phyloP scores from a whole-genome alignment of 1,140 invertebrate genomes.

The Aphis gossypii region DNA sequence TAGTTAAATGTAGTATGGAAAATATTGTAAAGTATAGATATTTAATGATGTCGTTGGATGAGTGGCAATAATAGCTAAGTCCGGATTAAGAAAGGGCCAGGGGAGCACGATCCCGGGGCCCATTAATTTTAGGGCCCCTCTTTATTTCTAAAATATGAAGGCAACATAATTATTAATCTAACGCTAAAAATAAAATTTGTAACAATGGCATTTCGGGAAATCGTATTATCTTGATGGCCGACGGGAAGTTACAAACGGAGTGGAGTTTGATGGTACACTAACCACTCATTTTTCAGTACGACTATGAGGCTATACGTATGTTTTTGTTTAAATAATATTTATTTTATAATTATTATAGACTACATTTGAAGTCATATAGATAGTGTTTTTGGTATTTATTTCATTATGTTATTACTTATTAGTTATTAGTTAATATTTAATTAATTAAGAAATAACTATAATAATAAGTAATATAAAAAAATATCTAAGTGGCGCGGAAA shows the following conservation, averaged over 20 bases:
- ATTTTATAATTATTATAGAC: conserved; percentile 6
- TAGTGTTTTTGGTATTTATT: neutral
- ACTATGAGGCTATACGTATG: neutral
- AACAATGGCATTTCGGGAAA: neutral
- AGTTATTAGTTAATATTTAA: neutral
- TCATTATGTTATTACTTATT: neutral
- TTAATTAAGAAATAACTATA: conserved; percentile 20
- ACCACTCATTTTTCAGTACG: conserved; percentile 14
- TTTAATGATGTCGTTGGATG: neutral
- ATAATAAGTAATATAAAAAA: conserved; percentile 10
- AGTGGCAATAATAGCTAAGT: neutral
- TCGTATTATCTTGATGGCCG: neutral
- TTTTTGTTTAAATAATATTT: neutral
- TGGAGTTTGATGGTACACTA: neutral
- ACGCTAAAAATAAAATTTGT: neutral
- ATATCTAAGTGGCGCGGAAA: neutral
- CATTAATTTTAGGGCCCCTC: no score
- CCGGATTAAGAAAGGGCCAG: no score
- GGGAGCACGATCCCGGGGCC: no score
- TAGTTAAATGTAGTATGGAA: neutral
- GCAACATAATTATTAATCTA: neutral
- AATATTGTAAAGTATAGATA: neutral
- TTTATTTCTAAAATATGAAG: no score
- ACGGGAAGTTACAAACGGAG: no score
- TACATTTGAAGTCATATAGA: neutral